phyloP scores from a whole-genome alignment of 2,888 invertebrate genomes.

The Malthinus flaveolus region DNA sequence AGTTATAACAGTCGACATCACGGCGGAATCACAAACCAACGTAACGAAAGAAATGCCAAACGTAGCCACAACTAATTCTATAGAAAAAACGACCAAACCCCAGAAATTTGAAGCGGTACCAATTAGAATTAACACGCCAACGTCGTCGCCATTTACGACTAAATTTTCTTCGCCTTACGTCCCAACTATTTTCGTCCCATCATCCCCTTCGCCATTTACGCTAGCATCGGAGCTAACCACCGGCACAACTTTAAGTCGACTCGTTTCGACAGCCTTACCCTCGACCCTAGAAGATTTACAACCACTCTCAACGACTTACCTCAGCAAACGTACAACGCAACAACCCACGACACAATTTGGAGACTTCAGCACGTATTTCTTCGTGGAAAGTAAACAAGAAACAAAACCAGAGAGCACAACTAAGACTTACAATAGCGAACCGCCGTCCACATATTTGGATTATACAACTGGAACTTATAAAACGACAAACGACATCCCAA shows the following conservation, averaged over 20 bases:
- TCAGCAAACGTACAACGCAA: conserved; percentile 5
- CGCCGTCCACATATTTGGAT: conserved; percentile 1
- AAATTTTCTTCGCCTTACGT: background rate
- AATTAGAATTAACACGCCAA: background rate
- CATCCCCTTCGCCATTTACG: background rate
- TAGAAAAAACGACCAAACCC: background rate
- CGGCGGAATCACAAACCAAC: background rate
- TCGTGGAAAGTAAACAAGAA: conserved; percentile 13
- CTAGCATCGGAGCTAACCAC: background rate
- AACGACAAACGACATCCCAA: conserved; percentile 12
- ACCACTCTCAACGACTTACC: background rate
- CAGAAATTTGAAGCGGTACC: background rate
- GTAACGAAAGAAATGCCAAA: background rate
- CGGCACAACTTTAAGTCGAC: background rate
- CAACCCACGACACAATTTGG: conserved; percentile 5
- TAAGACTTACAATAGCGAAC: conserved; percentile 1
- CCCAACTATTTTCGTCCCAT: background rate
- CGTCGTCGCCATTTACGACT: background rate
- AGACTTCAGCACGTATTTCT: conserved; percentile 18
- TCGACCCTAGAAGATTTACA: conserved; percentile 10
- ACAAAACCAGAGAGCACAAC: conserved; percentile 1
- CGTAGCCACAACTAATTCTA: background rate
- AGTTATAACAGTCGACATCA: background rate
- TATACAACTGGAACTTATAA: background rate
- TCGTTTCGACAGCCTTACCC: conserved; percentile 4